phyloP scores from a whole-genome alignment of 2,888 invertebrate species.

The Trichacis sp. region DNA sequence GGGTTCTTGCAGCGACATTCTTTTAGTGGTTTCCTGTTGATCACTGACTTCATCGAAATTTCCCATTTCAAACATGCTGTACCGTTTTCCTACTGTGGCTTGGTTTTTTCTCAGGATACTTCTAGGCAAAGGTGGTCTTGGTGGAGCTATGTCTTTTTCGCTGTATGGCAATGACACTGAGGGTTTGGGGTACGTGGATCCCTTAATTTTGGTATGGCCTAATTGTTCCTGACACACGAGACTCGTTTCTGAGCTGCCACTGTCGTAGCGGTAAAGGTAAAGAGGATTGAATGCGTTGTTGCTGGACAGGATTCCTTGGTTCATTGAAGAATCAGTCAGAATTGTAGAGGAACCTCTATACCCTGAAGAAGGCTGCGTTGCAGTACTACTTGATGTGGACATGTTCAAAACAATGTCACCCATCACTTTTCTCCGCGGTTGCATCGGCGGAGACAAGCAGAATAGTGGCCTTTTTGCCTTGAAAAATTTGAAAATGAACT shows the following conservation, averaged over 20 bases:
- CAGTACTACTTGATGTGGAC: slow-evolving; percentile 78
- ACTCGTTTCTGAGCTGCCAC: slow-evolving; percentile 80
- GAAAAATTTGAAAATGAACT: slow-evolving; percentile 3
- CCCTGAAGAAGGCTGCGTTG: slow-evolving; percentile 87
- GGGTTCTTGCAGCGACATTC: slow-evolving; percentile 83
- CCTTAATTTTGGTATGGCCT: slow-evolving; percentile 54
- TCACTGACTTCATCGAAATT: slow-evolving; percentile 71
- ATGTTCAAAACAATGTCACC: slow-evolving; percentile 73
- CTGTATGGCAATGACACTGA: slow-evolving; percentile 74
- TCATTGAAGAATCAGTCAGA: slow-evolving; percentile 82
- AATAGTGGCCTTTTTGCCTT: slow-evolving; percentile 72
- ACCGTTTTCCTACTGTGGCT: slow-evolving; percentile 69
- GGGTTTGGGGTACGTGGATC: slow-evolving; percentile 77
- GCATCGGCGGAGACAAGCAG: slow-evolving; percentile 71
- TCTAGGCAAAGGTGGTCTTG: slow-evolving; percentile 79
- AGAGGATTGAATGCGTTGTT: slow-evolving; percentile 72
- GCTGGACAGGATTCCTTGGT: slow-evolving; percentile 73
- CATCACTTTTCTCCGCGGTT: slow-evolving; percentile 71
- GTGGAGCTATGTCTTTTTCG: slow-evolving; percentile 71
- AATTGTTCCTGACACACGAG: slow-evolving; percentile 69
- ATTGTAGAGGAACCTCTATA: slow-evolving; percentile 89
- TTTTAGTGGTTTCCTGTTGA: slow-evolving; percentile 74
- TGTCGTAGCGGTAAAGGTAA: slow-evolving; percentile 87
- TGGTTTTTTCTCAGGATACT: slow-evolving; percentile 77
- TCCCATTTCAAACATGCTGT: slow-evolving; percentile 85